Evolutionary conservation across 92 coral and sea anemone species (phyloP), one percentile per base, ranked within the genome.

Genomic region (Porites cylindrica): DNA sequence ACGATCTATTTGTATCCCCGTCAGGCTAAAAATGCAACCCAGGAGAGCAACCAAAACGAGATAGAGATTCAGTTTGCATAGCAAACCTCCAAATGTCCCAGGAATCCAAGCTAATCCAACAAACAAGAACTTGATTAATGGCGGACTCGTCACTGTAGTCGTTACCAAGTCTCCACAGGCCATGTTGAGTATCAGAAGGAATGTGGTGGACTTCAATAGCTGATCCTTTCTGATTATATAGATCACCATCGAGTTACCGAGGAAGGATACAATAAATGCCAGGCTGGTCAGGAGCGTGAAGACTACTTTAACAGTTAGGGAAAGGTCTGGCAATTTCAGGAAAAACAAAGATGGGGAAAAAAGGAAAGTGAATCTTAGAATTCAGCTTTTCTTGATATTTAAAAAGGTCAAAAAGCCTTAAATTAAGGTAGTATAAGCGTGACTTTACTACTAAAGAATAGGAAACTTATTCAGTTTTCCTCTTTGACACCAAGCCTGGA

Each of bases 171-270:
- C 91, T 20, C 59, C 91, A 63, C 63, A 88, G 61, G 91, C 91
- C 91, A 88, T 80, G 82, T 88, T 88, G 24, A 88, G 70, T n/a
- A 88, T 88, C 20, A 88, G 68, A 50, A 81, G 79, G 75, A 75
- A 81, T 14, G 91, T 88, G 24, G 91, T 72, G 24, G 72, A 80
- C 52, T 70, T 77, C 82, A 80, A 80, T 53, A 43, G 72, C 52
- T 66, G 80, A 53, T 75, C 75, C 11, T 51, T 84, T 71, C 91
- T 88, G 24, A 88, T 75, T 53, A 88, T 74, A 72, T 88, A 86
- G 18, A 88, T 88, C 29, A 88, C 79, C 61, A 81, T 70, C 18
- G 77, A 82, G 73, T 88, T 88, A 59, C 75, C 58, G 43, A 80
- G 7, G 20, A 63, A 53, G 17, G 91, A 82, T 19, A 82, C 51